phyloP scores from a whole-genome alignment of 1,140 invertebrate genomes.

The Ceratitis capitata region DNA sequence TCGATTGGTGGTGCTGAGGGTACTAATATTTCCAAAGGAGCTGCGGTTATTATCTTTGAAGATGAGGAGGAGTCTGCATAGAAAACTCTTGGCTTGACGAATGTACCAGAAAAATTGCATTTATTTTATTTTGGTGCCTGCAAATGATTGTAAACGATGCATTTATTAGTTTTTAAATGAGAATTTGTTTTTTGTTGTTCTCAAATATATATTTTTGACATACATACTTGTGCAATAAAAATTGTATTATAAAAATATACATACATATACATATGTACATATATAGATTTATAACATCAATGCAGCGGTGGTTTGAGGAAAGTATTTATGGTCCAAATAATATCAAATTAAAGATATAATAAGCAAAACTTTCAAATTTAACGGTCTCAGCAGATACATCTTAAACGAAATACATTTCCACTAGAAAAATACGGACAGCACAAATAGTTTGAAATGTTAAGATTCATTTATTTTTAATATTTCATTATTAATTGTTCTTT shows the following conservation, averaged over 20 bases:
- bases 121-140: neutral
- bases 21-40: slow-evolving; percentile 84
- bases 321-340: no score
- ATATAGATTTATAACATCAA: no score
- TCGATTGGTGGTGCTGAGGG: slow-evolving; percentile 79
- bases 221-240: neutral
- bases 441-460: slow-evolving; percentile 1
- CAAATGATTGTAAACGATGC: slow-evolving; percentile 45
- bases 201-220: slow-evolving; percentile 5
- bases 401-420: neutral
- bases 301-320: neutral
- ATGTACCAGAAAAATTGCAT: slow-evolving; percentile 25
- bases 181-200: slow-evolving; percentile 46
- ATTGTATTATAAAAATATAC: neutral
- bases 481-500: slow-evolving; percentile 12
- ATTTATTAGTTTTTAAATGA: slow-evolving; percentile 49
- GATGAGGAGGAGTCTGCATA: slow-evolving; percentile 51
- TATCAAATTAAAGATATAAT: neutral
- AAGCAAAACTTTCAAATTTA: neutral
- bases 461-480: slow-evolving; percentile 34
- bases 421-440: neutral
- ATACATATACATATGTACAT: neutral
- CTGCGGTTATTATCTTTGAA: slow-evolving; percentile 69
- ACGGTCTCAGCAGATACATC: neutral
- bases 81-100: neutral